Evolutionary conservation across 2,113 vertebrate genomes (phyloP), one percentile per base, ranked within the genome.

Genomic region (Hepsetus odoe): DNA sequence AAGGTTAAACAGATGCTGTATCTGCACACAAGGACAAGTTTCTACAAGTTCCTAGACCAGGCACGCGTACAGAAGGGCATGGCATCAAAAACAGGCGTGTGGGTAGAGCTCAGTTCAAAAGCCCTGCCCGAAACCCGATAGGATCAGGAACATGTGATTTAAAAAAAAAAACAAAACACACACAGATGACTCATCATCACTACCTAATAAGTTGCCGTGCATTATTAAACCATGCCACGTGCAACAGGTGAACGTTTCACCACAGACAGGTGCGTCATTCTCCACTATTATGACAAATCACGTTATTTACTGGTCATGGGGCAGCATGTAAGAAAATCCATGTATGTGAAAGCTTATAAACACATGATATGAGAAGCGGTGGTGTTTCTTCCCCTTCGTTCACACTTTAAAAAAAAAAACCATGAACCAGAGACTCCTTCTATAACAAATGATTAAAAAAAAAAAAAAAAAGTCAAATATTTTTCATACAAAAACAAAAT

Each of bases 1-100:
- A 14, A 62, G 30, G 59, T 62, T 62, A 62, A 62, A 65, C 61
- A 65, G 61, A 64, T 22, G 22, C 61, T n/a, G 18, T 16, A n/a
- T 65, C 33, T 11, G 26, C 61, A 62, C 5, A 20, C 18, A 16
- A 3, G 28, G 20, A 18, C 61, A 38, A n/a, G 33, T 61, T 61
- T 32, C 58, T 16, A 32, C 26, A 61, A 3, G 58, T 18, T 38
- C 32, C 18, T 18, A 64, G 16, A n/a, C 61, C 33, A 65, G 32
- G 32, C 61, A 65, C 20, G 61, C 20, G 35, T 32, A 65, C 32
- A 33, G 8, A 62, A 62, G 32, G 30, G 20, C 28, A 11, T 18
- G 0, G 20, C 32, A n/a, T 35, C 61, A 51, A 16, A 51, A 51
- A 51, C 20, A 22, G n/a, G 51, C 51, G 51, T 11, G 51, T 24